phyloP scores from a whole-genome alignment of 1,140 invertebrate species.

The Aricia agestis region DNA sequence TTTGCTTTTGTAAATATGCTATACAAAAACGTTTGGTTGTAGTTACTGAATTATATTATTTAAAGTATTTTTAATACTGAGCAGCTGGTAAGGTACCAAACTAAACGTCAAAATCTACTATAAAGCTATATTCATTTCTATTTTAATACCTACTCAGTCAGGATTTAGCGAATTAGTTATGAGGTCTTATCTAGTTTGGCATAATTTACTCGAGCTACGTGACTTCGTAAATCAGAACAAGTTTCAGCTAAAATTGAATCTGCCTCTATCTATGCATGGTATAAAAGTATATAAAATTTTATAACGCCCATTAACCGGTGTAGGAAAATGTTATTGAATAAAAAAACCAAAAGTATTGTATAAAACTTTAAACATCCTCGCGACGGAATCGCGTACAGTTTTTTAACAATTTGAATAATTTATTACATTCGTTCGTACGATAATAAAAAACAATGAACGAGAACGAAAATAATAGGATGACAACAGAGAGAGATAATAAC shows the following conservation, averaged over 20 bases:
- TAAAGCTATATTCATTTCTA: not conserved
- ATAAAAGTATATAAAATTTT: too few species aligned
- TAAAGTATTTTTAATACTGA: too few species aligned
- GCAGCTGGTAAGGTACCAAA: too few species aligned
- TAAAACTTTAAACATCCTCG: not conserved
- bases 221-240: not conserved
- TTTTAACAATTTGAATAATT: constrained; percentile 16
- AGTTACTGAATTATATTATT: too few species aligned
- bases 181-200: constrained; percentile 2
- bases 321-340: too few species aligned
- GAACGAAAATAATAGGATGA: constrained; percentile 19
- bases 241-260: constrained; percentile 1
- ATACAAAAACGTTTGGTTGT: too few species aligned
- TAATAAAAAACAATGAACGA: constrained; percentile 15
- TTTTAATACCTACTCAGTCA: not conserved
- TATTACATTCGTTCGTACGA: constrained; percentile 7
- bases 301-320: too few species aligned
- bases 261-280: not conserved
- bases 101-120: too few species aligned
- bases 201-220: constrained; percentile 1
- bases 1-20: not conserved
- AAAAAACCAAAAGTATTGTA: too few species aligned
- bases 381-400: constrained; percentile 5
- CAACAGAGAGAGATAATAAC: constrained; percentile 19
- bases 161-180: not conserved